Percentiles rank a stretch among this genome's conserved stretches.
phyloP scores from a whole-genome alignment of 1,140 invertebrate genomes.

The Macrocentrus cingulum region DNA sequence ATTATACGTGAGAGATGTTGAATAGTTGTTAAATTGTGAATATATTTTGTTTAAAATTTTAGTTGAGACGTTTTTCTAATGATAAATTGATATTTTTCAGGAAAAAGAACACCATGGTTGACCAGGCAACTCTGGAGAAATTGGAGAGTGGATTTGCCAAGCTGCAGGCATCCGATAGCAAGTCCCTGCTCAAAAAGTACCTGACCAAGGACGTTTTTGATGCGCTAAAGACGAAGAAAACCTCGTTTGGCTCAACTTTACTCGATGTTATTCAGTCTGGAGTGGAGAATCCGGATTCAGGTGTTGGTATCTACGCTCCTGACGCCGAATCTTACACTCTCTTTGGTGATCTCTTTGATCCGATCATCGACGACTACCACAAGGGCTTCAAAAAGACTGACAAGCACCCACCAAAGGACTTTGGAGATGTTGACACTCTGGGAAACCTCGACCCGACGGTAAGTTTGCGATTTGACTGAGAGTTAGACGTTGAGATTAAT shows the following conservation, averaged over 20 bases:
- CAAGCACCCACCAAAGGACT: constrained; percentile 89
- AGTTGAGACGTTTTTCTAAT: constrained; percentile 6
- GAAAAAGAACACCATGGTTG: constrained; percentile 80
- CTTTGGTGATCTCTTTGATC: constrained; percentile 90
- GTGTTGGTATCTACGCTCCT: constrained; percentile 93
- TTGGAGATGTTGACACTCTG: constrained; percentile 87
- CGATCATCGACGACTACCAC: constrained; percentile 96
- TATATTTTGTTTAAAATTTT: background rate
- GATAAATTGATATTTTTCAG: too few species aligned
- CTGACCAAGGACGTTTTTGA: constrained; percentile 89
- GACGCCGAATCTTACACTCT: constrained; percentile 91
- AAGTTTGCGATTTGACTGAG: too few species aligned
- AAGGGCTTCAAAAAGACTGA: constrained; percentile 90
- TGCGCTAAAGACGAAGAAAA: constrained; percentile 86
- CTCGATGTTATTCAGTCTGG: constrained; percentile 92
- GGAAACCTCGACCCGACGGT: constrained; percentile 87
- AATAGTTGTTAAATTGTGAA: background rate
- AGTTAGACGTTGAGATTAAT: too few species aligned
- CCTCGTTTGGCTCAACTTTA: constrained; percentile 85
- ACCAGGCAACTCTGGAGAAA: constrained; percentile 84
- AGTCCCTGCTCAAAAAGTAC: constrained; percentile 94
- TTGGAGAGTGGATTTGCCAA: constrained; percentile 89
- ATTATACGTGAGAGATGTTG: too few species aligned
- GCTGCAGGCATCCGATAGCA: constrained; percentile 83
- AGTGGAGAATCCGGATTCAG: constrained; percentile 85